Base-by-base conservation (phyloP, 1,140 invertebrate species). In the Phortica variegata region DNA sequence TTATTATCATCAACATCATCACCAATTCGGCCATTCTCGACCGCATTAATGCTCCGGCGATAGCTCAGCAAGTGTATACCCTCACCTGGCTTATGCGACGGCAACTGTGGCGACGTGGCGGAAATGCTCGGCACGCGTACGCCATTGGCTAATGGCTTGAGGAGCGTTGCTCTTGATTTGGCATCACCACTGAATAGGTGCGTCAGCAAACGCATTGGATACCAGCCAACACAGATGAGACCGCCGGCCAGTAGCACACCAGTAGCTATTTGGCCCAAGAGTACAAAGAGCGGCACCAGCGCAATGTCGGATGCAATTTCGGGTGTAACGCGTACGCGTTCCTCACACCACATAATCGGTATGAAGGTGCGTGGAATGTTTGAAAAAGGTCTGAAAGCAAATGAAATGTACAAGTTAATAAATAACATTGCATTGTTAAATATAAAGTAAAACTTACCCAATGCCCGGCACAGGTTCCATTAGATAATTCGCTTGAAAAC, bases 331-430 rank as follows among this genome's bases (percentile, higher is more conserved):
- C 77, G 75, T 1, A 85, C 86, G 12, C 79, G 78, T 58, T 91
- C 81, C 49, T 85, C 81, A 54, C 89, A 88, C 88, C 88, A 91
- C 47, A 91, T 80, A 44, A 89, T 79, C 1, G 89, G 89, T 56
- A 91, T 83, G 69, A 86, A 84, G 29, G 87, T 78, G 33, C 73
- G 81, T 1, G 87, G 87, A 1, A 88, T 80, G 16, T 86, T 73
- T 20, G 81, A 77, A 61, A 83, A 86, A 13, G 87, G 56, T 10
- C 87, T 89, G 75, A 29, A 77, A 78, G 54, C 6, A 12, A 36
- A 15, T 75, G 77, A 53, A 32, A 2, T 26, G 29, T 31, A n/a
- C n/a, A 15, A 36, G 29, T 19, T 13, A 32, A 43, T 23, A 32
- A 1, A 9, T 2, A 9, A 21, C 16, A 2, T 51, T 18, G 7